A percentile compares a stretch with the other conserved stretches of the same genome.
Evolutionary conservation across 2,113 vertebrate species (phyloP).

Genomic region (Meleagris gallopavo): DNA sequence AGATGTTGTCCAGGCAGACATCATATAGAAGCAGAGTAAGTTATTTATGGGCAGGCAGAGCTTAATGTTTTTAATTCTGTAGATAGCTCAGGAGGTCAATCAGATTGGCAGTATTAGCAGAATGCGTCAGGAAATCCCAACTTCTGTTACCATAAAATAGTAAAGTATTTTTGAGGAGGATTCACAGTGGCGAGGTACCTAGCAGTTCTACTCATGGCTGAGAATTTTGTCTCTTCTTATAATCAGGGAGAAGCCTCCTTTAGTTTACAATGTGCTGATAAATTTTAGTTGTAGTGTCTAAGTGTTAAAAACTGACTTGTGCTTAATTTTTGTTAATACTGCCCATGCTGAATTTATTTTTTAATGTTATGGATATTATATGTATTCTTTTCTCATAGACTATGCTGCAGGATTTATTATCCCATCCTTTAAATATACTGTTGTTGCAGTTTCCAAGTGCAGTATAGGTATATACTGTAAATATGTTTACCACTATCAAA

Average conservation of each 20-base stretch:
- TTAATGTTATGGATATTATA: conserved; percentile 34
- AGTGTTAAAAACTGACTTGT: neutral
- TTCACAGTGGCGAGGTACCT: neutral
- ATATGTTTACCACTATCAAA: neutral
- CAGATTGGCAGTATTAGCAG: neutral
- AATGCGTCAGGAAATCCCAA: neutral
- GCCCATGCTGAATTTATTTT: conserved; percentile 32
- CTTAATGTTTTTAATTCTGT: conserved; percentile 46
- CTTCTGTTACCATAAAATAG: neutral
- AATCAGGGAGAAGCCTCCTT: neutral
- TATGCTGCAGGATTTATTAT: conserved; percentile 8
- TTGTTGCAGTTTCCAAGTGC: neutral
- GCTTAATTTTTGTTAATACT: conserved; percentile 21
- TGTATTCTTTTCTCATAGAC: conserved; percentile 31
- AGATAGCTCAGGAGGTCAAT: neutral
- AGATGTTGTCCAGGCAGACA: conserved; percentile 3
- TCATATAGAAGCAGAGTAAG: neutral
- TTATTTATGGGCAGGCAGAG: conserved; percentile 35
- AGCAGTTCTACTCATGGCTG: neutral
- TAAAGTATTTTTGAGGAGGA: neutral
- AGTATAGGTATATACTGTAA: neutral
- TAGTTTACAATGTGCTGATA: neutral
- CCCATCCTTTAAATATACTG: neutral
- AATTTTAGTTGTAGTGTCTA: neutral
- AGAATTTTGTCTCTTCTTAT: neutral